Percentiles rank a stretch among this genome's conserved stretches.
phyloP scores from a whole-genome alignment of 2,113 vertebrate species.

The Sander vitreus region DNA sequence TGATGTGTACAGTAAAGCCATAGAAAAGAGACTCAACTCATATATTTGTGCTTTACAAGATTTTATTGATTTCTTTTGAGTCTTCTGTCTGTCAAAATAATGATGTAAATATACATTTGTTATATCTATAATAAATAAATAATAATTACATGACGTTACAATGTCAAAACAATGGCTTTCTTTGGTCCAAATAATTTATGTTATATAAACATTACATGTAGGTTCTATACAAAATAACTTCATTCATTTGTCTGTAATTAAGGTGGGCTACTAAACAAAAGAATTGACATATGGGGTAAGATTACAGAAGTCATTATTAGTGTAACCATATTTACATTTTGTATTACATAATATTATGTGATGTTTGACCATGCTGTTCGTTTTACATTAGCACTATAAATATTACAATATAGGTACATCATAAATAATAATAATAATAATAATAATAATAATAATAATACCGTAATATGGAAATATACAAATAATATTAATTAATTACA shows the following conservation, averaged over 20 bases:
- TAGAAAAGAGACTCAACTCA: constrained; percentile 17
- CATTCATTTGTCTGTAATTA: background rate
- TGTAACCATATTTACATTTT: constrained; percentile 37
- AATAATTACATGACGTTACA: constrained; percentile 4
- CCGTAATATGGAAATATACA: background rate
- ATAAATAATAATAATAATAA: background rate
- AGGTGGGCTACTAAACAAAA: background rate
- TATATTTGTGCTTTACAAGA: constrained; percentile 24
- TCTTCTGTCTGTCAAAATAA: background rate
- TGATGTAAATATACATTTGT: background rate
- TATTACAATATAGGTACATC: constrained; percentile 1
- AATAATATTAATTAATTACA: background rate
- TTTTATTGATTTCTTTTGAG: constrained; percentile 65
- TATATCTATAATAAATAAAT: constrained; percentile 1
- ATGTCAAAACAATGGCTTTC: background rate
- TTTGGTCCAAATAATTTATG: background rate
- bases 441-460: background rate
- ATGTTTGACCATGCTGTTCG: constrained; percentile 3
- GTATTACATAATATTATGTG: constrained; percentile 1
- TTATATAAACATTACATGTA: constrained; percentile 4
- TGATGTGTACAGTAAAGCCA: background rate
- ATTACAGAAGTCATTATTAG: background rate
- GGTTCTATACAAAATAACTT: constrained; percentile 30
- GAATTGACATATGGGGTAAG: background rate
- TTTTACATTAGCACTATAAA: constrained; percentile 16